Base-by-base conservation (phyloP, 1,140 invertebrate genomes). In the Bombus haemorrhoidalis region DNA sequence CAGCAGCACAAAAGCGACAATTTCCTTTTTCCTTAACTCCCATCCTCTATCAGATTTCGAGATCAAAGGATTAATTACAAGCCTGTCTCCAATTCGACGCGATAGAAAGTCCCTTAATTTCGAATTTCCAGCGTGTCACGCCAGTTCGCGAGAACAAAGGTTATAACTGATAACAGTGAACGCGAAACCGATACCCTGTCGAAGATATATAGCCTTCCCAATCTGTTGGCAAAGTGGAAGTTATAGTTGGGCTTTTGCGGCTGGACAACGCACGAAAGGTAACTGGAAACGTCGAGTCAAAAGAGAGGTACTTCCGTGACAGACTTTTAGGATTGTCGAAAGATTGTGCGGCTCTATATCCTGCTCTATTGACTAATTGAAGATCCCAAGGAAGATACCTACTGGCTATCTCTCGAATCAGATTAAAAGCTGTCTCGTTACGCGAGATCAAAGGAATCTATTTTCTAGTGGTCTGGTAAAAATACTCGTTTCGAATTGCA, bases 371-470 rank as follows among this genome's bases (percentile, higher is more conserved):
- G 37, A 64, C 34, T 88, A 88, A 89, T 88, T 83, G 69, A 64
- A 86, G 59, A 79, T 89, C 66, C 64, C 62, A 79, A 88, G 75
- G 53, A 39, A 64, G 81, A 84, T 84, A 81, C 4, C 28, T 28
- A 15, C n/a, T 59, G 59, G 39, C 64, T 66, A 47, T 72, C 62
- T 68, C 32, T 18, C 37, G 47, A 53, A 80, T 83, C 85, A 32
- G 76, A 88, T 89, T 88, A 89, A 89, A 89, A 88, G 66, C 25
- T 15, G 41, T 68, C 59, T 78, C 74, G 74, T 86, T 86, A 81
- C 25, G 6, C 15, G 37, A 34, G 87, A 88, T 89, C 87, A 89
- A 89, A 88, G 80, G 57, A 73, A 76, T 22, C 53, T 39, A 89
- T 89, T 89, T 83, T 85, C 83, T 71, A 25, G 2, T 9, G 47